Percentiles rank a stretch among this genome's conserved stretches.
Evolutionary conservation across 92 coral and sea anemone species (phyloP).

Genomic region (Zoanthus solanderi): DNA sequence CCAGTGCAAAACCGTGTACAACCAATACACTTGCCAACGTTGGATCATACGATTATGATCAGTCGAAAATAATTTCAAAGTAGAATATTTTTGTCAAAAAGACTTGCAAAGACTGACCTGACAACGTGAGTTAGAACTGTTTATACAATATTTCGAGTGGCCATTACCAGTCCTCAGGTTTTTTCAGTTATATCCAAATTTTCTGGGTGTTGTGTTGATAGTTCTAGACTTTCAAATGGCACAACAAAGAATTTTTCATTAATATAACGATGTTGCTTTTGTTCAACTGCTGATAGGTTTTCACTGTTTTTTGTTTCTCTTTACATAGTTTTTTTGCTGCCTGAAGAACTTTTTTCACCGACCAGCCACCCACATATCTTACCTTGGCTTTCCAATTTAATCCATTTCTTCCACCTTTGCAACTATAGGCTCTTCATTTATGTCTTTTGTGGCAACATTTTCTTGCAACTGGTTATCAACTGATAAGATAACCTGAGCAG

Average conservation of each 20-base stretch:
- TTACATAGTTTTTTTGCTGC: constrained; percentile 29
- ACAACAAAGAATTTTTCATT: constrained; percentile 40
- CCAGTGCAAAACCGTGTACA: no score
- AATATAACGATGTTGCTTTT: constrained; percentile 25
- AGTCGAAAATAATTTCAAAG: no score
- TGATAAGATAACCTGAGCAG: constrained; percentile 23
- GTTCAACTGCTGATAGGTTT: constrained; percentile 9
- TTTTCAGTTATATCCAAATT: constrained; percentile 33
- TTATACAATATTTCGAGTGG: no score
- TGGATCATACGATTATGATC: no score
- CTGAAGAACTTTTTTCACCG: constrained; percentile 19
- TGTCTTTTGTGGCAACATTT: constrained; percentile 26
- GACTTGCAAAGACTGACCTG: no score
- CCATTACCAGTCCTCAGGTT: no score
- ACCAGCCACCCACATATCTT: constrained; percentile 61
- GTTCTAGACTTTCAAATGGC: constrained; percentile 44
- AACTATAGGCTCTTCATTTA: neutral
- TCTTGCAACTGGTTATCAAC: constrained; percentile 14
- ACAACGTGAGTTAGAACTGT: no score
- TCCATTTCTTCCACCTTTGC: constrained; percentile 14
- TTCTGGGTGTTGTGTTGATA: constrained; percentile 28
- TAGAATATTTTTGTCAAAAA: no score
- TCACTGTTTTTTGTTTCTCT: constrained; percentile 15
- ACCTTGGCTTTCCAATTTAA: constrained; percentile 7
- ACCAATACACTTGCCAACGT: no score